Evolutionary conservation across 2,888 invertebrate species (phyloP), one percentile per base, ranked within the genome.

Genomic region (Ectropis crepuscularia): DNA sequence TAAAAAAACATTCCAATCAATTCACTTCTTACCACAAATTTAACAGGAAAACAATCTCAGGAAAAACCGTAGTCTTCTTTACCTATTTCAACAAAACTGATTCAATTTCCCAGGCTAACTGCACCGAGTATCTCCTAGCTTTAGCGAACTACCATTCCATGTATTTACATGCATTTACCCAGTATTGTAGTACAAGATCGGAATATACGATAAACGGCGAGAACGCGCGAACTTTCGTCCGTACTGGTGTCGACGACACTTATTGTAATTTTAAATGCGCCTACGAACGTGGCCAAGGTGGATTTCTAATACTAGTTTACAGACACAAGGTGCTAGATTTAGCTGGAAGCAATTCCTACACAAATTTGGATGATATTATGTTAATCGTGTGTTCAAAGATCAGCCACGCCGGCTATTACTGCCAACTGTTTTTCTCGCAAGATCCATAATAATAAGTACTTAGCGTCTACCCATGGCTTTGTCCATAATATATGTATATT

Each of bases 221-320:
- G 53, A 81, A 83, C 83, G 81, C 83, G 83, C 87, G 89, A 89
- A 89, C 87, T 90, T 89, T 90, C 80, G 79, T 82, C 77, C 81
- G 77, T 74, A 70, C 66, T 63, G 68, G 81, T 84, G 87, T 82
- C 80, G 81, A 73, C 77, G 83, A 83, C 85, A 82, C 87, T 88
- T 87, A 90, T 90, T 90, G 86, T 89, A 90, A 89, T 87, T 90
- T 90, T 79, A 90, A 90, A 90, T 90, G 86, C 74, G 85, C 75
- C 81, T 83, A 75, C 73, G 67, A 70, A 72, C 67, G 71, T 67
- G 71, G 73, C 72, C 74, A 70, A 69, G 76, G 75, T 71, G 65
- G 61, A 70, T 70, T 77, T 78, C 70, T 77, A 74, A 73, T 72
- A 75, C 55, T 28, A 37, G 64, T 53, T 73, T 54, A 39, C 43